A percentile compares a stretch with the other conserved stretches of the same genome.
Evolutionary conservation across 1,140 invertebrate species (phyloP).

Genomic region (Himalopsyche phryganea): DNA sequence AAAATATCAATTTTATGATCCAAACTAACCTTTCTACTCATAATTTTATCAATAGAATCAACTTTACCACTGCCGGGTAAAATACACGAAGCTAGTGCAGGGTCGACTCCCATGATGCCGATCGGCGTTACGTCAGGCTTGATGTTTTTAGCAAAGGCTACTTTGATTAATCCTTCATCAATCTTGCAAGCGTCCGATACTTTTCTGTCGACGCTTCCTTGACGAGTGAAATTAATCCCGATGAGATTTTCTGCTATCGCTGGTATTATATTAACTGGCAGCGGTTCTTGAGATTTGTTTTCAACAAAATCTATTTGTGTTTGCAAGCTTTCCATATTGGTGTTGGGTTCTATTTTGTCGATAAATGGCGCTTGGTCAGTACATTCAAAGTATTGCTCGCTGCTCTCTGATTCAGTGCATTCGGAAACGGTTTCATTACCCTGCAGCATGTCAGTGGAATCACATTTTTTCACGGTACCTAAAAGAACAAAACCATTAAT

Average conservation of each 20-base stretch:
- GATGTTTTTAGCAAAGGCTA: slow-evolving; percentile 39
- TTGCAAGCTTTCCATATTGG: slow-evolving; percentile 37
- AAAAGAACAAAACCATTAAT: slow-evolving; percentile 16
- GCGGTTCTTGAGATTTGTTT: slow-evolving; percentile 8
- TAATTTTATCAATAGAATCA: not conserved
- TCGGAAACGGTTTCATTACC: slow-evolving; percentile 52
- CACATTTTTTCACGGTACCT: slow-evolving; percentile 45
- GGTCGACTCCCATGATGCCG: not conserved
- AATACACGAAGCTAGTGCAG: not conserved
- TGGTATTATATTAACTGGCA: not conserved
- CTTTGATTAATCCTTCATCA: slow-evolving; percentile 45
- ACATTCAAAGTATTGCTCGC: slow-evolving; percentile 51
- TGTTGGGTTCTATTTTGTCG: slow-evolving; percentile 40
- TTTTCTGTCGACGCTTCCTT: slow-evolving; percentile 24
- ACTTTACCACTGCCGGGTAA: not conserved
- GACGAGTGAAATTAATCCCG: slow-evolving; percentile 11
- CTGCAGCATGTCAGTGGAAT: slow-evolving; percentile 51
- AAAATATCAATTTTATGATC: slow-evolving; percentile 51
- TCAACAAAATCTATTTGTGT: slow-evolving; percentile 38
- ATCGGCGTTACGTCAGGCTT: slow-evolving; percentile 14
- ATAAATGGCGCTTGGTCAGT: slow-evolving; percentile 42
- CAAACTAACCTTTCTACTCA: slow-evolving; percentile 42
- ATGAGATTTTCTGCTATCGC: slow-evolving; percentile 9
- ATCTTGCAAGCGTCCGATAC: slow-evolving; percentile 26
- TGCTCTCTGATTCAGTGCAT: slow-evolving; percentile 52